phyloP scores from a whole-genome alignment of 2,888 invertebrate genomes.

The Anoncus sp. region DNA sequence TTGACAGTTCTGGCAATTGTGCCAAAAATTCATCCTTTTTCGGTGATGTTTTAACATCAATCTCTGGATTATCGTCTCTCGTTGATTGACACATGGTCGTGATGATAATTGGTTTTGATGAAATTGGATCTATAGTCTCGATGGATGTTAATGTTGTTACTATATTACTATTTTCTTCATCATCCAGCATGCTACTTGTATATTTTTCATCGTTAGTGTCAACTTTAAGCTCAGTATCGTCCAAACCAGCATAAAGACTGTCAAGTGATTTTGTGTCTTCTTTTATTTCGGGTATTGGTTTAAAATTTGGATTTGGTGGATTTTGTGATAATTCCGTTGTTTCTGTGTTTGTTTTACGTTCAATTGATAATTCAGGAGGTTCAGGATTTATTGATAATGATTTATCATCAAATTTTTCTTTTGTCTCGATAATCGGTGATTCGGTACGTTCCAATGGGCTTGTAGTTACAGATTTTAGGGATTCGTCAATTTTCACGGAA shows the following conservation, averaged over 20 bases:
- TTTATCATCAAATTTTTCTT: constrained; percentile 78
- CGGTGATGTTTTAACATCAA: constrained; percentile 69
- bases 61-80: constrained; percentile 60
- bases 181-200: constrained; percentile 75
- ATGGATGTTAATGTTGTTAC: too few species aligned
- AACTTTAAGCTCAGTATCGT: constrained; percentile 78
- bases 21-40: constrained; percentile 87
- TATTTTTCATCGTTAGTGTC: constrained; percentile 76
- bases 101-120: too few species aligned
- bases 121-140: too few species aligned
- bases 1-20: constrained; percentile 91
- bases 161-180: constrained; percentile 75
- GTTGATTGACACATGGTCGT: constrained; percentile 18
- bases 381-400: constrained; percentile 80
- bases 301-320: constrained; percentile 81
- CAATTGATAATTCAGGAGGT: constrained; percentile 74
- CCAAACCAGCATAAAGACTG: constrained; percentile 81
- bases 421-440: constrained; percentile 61
- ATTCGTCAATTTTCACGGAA: constrained; percentile 30
- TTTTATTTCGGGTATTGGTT: constrained; percentile 78
- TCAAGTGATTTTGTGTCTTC: constrained; percentile 13
- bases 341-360: too few species aligned
- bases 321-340: constrained; percentile 76
- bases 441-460: too few species aligned
- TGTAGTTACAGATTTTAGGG: constrained; percentile 31